Evolutionary conservation across 2,888 invertebrate genomes (phyloP).

Genomic region (Torymus aiolomorphi): DNA sequence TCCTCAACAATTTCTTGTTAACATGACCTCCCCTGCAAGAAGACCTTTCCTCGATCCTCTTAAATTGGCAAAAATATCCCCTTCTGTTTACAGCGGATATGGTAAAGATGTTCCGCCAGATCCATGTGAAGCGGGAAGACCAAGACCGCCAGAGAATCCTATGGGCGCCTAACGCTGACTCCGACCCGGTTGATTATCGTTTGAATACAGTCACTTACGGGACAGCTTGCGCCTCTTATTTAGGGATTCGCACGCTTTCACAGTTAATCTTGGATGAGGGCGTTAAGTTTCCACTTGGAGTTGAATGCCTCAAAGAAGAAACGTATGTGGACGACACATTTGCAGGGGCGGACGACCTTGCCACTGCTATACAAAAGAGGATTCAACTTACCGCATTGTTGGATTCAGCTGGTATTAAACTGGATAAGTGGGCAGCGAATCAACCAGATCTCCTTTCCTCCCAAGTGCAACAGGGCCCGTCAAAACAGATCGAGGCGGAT

Average conservation of each 20-base stretch:
- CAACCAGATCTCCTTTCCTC: too few species aligned
- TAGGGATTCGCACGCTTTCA: neutral
- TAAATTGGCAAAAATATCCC: too few species aligned
- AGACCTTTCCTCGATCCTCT: constrained; percentile 37
- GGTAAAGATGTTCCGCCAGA: constrained; percentile 50
- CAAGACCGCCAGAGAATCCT: constrained; percentile 39
- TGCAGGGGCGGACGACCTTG: constrained; percentile 23
- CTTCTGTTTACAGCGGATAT: constrained; percentile 42
- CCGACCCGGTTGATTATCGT: too few species aligned
- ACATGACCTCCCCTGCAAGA: constrained; percentile 39
- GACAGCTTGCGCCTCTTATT: constrained; percentile 15
- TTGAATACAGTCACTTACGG: too few species aligned
- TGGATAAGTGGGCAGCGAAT: too few species aligned
- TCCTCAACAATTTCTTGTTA: constrained; percentile 43
- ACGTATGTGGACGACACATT: constrained; percentile 37
- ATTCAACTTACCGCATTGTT: constrained; percentile 14
- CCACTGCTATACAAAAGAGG: constrained; percentile 15
- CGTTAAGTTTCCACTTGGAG: neutral
- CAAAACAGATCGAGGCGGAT: constrained; percentile 34
- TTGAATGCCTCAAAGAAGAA: neutral
- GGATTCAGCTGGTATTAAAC: too few species aligned
- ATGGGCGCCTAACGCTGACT: constrained; percentile 20
- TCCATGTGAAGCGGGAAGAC: constrained; percentile 27
- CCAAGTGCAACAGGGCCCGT: neutral
- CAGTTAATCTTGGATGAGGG: constrained; percentile 17